Conservation (phyloP, 1,140 invertebrate species). For the Epicauta chinensis region DNA sequence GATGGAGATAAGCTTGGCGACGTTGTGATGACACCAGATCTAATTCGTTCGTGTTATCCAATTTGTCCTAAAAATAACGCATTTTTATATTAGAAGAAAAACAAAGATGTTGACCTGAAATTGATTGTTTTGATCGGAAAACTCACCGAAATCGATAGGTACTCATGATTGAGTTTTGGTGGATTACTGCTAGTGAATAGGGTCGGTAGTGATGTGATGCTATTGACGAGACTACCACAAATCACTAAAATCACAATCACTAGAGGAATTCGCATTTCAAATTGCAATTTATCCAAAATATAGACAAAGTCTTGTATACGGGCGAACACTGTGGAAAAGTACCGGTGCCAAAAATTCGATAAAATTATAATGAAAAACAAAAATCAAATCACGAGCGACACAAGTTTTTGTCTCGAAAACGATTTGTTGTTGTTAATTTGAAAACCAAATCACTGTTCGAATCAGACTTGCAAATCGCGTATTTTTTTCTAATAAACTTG, state of each 20-base stretch:
- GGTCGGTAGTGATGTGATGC: constrained; percentile 5
- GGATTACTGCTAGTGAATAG: no score
- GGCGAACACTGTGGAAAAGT: no score
- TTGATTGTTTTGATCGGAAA: background rate
- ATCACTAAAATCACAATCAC: constrained; percentile 8
- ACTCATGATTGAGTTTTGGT: background rate
- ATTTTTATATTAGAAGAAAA: no score
- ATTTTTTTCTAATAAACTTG: background rate
- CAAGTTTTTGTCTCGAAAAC: no score
- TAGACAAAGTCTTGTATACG: no score
- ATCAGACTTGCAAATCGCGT: no score
- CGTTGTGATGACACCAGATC: background rate
- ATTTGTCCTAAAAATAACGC: constrained; percentile 1
- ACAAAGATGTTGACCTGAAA: no score
- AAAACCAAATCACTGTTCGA: no score
- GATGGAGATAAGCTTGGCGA: background rate
- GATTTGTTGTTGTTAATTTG: background rate
- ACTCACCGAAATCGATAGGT: constrained; percentile 10
- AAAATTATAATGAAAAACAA: no score
- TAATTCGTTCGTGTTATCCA: background rate
- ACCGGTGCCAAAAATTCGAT: no score
- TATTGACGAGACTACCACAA: constrained; percentile 6
- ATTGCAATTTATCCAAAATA: background rate
- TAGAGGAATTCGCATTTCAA: constrained; percentile 12
- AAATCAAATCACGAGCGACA: no score